Evolutionary conservation across 1,140 invertebrate species (phyloP), one percentile per base, ranked within the genome.

Genomic region (Teleogryllus occipitalis): DNA sequence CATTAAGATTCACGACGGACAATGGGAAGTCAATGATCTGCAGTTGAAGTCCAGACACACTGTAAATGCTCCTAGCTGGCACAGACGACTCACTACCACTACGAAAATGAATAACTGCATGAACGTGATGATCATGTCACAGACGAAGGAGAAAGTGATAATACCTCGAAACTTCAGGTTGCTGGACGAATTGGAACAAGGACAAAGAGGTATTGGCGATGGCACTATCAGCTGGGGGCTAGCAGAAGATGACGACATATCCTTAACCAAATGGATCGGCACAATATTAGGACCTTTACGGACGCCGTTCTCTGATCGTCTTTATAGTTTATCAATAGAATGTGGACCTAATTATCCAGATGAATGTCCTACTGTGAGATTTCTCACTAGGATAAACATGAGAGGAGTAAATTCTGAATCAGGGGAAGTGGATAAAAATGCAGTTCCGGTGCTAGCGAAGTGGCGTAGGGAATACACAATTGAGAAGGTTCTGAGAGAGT

Each of bases 81-180:
- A 39, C 27, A 39, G 5, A 39, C 27, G 27, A 39, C 27, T 39
- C 27, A 39, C 27, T 39, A 39, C 5, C 27, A 39, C 27, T 39
- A 39, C 27, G 27, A 39, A 39, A 39, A 39, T 39, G 27, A 39
- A 39, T 39, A 39, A 39, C 27, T 39, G 27, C 27, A 39, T 39
- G 97, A 88, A 65, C 54, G 10, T 18, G 54, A 65, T 65, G 54
- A 65, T 65, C 10, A 65, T 65, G 54, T 10, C 54, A 7, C 10
- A 14, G 10, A 65, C 54, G 2, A 10, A 18, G 10, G 54, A 65
- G 18, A 65, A 65, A 65, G 54, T 65, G 10, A 18, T 65, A 65
- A 65, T 65, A 3, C 54, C 54, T 10, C 10, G 54, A 18, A 65
- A 65, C 18, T 65, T 65, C 18, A 10, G 54, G 18, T 18, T 65